phyloP scores from a whole-genome alignment of 2,888 invertebrate genomes.

The Cantharis lateralis region DNA sequence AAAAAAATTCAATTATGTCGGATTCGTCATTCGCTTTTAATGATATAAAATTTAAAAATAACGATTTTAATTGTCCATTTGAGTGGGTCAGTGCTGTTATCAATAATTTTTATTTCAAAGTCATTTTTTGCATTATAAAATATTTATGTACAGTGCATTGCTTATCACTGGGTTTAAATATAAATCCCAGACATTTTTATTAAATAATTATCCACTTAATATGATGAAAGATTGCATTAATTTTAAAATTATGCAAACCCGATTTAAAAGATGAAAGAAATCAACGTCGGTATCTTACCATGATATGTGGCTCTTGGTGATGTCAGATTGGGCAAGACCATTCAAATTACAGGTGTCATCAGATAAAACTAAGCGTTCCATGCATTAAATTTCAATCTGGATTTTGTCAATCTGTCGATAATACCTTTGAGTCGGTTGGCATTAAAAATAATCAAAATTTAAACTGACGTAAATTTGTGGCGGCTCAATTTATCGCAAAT shows the following conservation, averaged over 20 bases:
- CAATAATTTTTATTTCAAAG: not conserved
- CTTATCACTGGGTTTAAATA: not conserved
- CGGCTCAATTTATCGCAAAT: not conserved
- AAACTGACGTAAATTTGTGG: not conserved
- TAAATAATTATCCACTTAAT: not conserved
- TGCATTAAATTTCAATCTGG: constrained; percentile 11
- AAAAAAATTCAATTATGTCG: not conserved
- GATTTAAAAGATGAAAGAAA: not conserved
- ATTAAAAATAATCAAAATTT: constrained; percentile 7
- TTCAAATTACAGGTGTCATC: constrained; percentile 19
- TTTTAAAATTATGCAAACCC: not conserved
- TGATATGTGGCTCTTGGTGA: constrained; percentile 8
- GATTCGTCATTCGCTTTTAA: not conserved
- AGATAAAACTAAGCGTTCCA: constrained; percentile 12
- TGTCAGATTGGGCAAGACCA: constrained; percentile 3
- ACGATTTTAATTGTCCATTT: not conserved
- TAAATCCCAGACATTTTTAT: not conserved
- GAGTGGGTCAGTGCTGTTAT: not conserved
- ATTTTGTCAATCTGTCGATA: constrained; percentile 1
- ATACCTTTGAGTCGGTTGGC: not conserved
- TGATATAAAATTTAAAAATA: not conserved
- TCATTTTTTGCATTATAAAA: not conserved
- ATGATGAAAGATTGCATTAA: not conserved
- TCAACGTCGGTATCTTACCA: not conserved
- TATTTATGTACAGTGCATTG: not conserved